Conservation (phyloP, 2,797 vertebrate species). For the Erpetoichthys calabaricus region DNA sequence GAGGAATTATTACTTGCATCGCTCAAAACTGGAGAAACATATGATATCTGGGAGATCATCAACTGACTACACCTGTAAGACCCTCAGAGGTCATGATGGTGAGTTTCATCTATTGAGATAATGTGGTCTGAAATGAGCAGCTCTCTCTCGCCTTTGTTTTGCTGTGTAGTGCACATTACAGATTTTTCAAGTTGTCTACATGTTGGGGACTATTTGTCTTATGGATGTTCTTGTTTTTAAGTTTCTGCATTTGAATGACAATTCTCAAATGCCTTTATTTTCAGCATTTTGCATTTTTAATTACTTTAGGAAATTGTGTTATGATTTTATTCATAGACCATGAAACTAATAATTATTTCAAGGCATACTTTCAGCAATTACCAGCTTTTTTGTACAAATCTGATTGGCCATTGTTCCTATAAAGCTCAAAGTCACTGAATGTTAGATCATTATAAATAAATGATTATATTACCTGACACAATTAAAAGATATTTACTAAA, state of each 20-base stretch:
- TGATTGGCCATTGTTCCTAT: background rate
- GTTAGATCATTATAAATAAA: background rate
- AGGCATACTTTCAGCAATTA: background rate
- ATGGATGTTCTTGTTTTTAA: background rate
- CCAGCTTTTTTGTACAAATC: background rate
- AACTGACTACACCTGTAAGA: conserved; percentile 50
- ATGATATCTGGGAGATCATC: conserved; percentile 48
- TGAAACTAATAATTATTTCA: too few relatives aligned
- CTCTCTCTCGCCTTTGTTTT: too few relatives aligned
- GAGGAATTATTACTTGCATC: conserved; percentile 58
- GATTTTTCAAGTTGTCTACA: background rate
- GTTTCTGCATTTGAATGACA: too few relatives aligned
- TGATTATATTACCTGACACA: background rate
- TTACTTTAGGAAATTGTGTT: too few relatives aligned
- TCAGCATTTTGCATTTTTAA: background rate
- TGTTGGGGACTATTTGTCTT: background rate
- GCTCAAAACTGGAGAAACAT: conserved; percentile 42
- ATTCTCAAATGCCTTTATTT: too few relatives aligned
- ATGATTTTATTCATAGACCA: too few relatives aligned
- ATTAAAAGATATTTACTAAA: background rate
- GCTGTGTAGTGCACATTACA: too few relatives aligned
- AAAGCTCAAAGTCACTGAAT: background rate
- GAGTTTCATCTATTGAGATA: conserved; percentile 4
- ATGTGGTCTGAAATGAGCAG: background rate
- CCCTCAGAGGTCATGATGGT: conserved; percentile 56